Evolutionary conservation across 2,888 invertebrate genomes (phyloP), one percentile per base, ranked within the genome.

Genomic region (Ophion obscuratus): DNA sequence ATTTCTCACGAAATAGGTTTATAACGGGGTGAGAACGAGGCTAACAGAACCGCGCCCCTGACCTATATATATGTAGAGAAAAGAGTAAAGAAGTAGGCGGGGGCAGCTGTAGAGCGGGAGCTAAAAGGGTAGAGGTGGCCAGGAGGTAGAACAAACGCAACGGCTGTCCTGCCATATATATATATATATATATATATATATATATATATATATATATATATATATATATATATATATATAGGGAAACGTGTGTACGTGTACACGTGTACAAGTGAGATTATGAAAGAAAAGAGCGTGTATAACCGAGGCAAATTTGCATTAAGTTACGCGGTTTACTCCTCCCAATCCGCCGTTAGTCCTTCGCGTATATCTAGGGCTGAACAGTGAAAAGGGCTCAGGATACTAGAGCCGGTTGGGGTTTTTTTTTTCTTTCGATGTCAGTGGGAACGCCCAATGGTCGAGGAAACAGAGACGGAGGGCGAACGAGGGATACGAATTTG

Each of bases 1-100:
- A 70, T 14, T 70, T 70, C 20, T 20, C 40, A 70, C 68, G 47
- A 62, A 76, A 70, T 68, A 62, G 57, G 66, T 73, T 77, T 77
- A 83, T 77, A 77, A 67, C 71, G 71, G 76, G 76, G 64, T 66
- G 84, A 81, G 75, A 80, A 76, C 77, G 82, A 84, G 82, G 76
- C 82, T 75, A 85, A 78, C 78, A 59, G 81, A 87, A 84, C 88
- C 87, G 87, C 88, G 87, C 88, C 88, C 88, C 85, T 87, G 87
- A 88, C 88, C 86, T 66, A 84, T 84, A 87, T 87, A 84, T 83
- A 74, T 75, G 44, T 79, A 24, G 11, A 75, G 83, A 11, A 47
- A 74, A 73, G 17, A 9, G 31, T 53, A n/a, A n/a, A 24, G 44
- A 36, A 17, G 17, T 10, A 31, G n/a, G 71, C 11, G 20, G 24